A percentile compares a stretch with the other conserved stretches of the same genome.
These are phyloP conservation scores for Oostethus manadensis DNA, from an alignment of 2,113 vertebrate species.

Conservation along the genomic window DNA sequence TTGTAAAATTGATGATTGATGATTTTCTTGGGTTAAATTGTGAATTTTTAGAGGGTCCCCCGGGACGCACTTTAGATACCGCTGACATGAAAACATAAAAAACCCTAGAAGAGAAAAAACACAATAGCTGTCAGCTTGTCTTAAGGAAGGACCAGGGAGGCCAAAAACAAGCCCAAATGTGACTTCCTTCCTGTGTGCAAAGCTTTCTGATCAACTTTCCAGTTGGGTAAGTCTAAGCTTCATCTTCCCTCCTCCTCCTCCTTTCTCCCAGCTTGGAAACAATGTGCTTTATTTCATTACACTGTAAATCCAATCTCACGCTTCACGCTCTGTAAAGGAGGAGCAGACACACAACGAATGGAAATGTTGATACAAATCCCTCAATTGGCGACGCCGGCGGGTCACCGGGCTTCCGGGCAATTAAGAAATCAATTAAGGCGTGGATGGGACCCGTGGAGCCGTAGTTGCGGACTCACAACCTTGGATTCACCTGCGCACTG, in stretches of 20 bases:
- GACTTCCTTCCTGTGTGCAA: slow-evolving; percentile 23
- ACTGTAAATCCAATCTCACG: slow-evolving; percentile 71
- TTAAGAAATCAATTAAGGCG: slow-evolving; percentile 59
- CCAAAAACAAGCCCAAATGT: slow-evolving; percentile 4
- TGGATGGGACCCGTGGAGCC: slow-evolving; percentile 25
- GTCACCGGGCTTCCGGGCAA: slow-evolving; percentile 51
- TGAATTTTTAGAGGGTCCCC: no score
- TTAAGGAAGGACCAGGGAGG: slow-evolving; percentile 3
- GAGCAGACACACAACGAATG: slow-evolving; percentile 40
- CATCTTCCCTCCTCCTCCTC: slow-evolving; percentile 44
- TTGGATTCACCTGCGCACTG: no score
- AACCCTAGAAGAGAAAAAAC: slow-evolving; percentile 25
- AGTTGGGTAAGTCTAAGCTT: slow-evolving; percentile 35
- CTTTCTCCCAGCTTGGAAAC: slow-evolving; percentile 54
- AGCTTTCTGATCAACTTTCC: slow-evolving; percentile 56
- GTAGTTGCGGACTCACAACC: no score
- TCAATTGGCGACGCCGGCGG: slow-evolving; percentile 35
- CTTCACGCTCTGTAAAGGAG: slow-evolving; percentile 59
- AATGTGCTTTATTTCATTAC: slow-evolving; percentile 70
- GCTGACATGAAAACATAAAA: no score
- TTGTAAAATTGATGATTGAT: no score
- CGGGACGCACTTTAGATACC: no score
- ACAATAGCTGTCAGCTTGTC: slow-evolving; percentile 24
- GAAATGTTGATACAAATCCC: slow-evolving; percentile 63
- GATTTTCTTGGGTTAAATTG: no score